phyloP scores from a whole-genome alignment of 2,888 invertebrate genomes.

The Halictus quadricinctus region DNA sequence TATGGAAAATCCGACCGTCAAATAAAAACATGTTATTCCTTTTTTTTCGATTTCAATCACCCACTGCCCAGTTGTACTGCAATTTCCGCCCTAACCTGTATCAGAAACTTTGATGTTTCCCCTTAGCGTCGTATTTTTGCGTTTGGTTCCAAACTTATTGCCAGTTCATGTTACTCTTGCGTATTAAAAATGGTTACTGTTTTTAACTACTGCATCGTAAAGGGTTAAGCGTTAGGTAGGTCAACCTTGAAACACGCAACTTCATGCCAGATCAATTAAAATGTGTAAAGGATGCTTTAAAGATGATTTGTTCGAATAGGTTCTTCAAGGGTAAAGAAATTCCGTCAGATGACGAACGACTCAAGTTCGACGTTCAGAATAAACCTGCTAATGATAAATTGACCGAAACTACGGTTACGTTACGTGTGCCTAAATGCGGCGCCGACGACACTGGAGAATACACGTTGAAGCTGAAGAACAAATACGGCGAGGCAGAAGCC shows the following conservation, averaged over 20 bases:
- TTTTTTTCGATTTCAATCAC: too few relatives aligned
- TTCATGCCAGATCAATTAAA: not conserved
- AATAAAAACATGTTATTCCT: too few relatives aligned
- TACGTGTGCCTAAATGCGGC: constrained; percentile 89
- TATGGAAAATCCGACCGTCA: too few relatives aligned
- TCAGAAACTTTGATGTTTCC: too few relatives aligned
- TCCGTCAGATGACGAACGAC: constrained; percentile 85
- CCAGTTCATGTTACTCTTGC: not conserved
- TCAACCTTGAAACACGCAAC: not conserved
- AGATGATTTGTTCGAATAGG: constrained; percentile 79
- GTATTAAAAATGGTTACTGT: not conserved
- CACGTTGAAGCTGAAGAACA: constrained; percentile 90
- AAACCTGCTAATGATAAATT: constrained; percentile 89
- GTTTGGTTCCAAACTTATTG: too few relatives aligned
- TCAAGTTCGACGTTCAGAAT: constrained; percentile 86
- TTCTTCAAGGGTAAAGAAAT: constrained; percentile 89
- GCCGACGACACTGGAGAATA: constrained; percentile 91
- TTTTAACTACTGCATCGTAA: not conserved
- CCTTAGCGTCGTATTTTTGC: too few relatives aligned
- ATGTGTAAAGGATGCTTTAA: not conserved
- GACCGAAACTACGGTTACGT: constrained; percentile 91
- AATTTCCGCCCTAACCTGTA: too few relatives aligned
- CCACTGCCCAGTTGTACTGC: too few relatives aligned
- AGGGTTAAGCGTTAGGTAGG: not conserved
- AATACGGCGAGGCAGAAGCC: constrained; percentile 89